Conservation (phyloP, 2,113 vertebrate genomes). For the Camelus bactrianus region DNA sequence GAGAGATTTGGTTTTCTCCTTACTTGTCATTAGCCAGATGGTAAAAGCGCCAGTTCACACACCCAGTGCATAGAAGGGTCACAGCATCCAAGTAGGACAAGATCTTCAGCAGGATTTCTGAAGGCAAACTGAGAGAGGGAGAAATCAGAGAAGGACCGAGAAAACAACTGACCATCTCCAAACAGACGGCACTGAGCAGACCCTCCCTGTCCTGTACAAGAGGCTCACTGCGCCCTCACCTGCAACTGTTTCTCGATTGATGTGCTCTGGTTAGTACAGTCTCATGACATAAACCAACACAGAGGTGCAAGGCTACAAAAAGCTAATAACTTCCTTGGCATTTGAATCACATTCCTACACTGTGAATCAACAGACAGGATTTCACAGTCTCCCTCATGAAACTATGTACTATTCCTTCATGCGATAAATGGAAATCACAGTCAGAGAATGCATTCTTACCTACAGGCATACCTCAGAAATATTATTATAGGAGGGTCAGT, state of each 20-base stretch:
- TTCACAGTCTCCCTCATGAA: neutral
- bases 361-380: neutral
- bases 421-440: neutral
- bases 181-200: neutral
- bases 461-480: too few species aligned
- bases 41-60: slow-evolving; percentile 90
- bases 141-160: neutral
- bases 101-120: slow-evolving; percentile 92
- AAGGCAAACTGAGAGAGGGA: slow-evolving; percentile 89
- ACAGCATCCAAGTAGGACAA: slow-evolving; percentile 91
- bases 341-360: neutral
- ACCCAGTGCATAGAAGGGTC: slow-evolving; percentile 88
- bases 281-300: neutral
- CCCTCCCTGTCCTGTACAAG: neutral
- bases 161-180: neutral
- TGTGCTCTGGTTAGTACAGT: neutral
- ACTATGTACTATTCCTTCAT: too few species aligned
- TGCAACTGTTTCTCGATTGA: neutral
- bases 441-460: neutral
- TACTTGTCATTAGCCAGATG: slow-evolving; percentile 94
- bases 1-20: slow-evolving; percentile 69
- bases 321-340: neutral
- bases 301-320: neutral
- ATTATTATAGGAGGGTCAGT: too few species aligned
- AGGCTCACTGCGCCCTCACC: neutral